Base-by-base conservation (phyloP, 2,888 invertebrate species). In the Melinaea marsaeus region DNA sequence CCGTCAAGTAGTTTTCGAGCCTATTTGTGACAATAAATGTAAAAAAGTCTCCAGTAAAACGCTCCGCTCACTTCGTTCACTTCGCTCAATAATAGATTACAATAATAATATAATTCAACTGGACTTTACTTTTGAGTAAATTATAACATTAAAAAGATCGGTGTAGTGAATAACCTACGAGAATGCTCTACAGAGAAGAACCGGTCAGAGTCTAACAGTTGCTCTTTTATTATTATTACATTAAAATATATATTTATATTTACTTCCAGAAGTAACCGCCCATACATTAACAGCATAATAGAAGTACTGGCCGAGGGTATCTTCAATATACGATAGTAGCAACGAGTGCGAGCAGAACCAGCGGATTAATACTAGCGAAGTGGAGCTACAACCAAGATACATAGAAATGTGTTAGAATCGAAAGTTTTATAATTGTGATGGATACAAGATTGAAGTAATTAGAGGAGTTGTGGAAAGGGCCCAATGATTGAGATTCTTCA, bases 271-370 rank as follows among this genome's bases (percentile, higher is more conserved):
- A 72, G 76, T 70, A 72, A 77, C 70, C 76, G 79, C 71, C 83
- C 86, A 83, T 85, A 85, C 82, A 71, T 75, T 65, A 75, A 71
- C 69, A 78, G 76, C 62, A 72, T 78, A 74, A 81, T 78, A 71
- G 78, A 78, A 63, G 71, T 81, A 70, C 75, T 76, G 62, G 67
- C 74, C 64, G 70, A 67, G 62, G 66, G 68, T 61, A 63, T 59
- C 55, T 62, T 61, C 58, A 63, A 46, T 58, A 64, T 71, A 58
- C 65, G 63, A 61, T 65, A 65, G 67, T 68, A 67, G 58, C 60
- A 65, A 68, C 57, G 63, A 61, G 69, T 63, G 62, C 68, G 70
- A 62, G 65, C 66, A 58, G 61, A 62, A 57, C 55, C 57, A 64
- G 56, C 34, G 35, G 62, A 51, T 51, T 59, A 57, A 55, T 46